Evolutionary conservation across 2,113 vertebrate genomes (phyloP).

Genomic region (Xiphophorus maculatus): DNA sequence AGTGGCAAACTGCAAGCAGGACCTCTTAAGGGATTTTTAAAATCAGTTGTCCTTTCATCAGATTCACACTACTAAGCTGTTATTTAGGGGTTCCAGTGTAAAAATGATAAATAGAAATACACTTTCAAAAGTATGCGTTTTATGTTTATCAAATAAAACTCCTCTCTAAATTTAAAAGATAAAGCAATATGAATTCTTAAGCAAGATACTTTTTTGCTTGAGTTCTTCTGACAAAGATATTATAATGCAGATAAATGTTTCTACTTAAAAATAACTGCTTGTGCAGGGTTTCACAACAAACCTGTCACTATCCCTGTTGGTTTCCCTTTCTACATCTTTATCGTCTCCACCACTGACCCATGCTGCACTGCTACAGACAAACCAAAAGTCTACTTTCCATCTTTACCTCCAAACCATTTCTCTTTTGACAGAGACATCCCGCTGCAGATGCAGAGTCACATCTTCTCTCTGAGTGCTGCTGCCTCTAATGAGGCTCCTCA

Average conservation of each 20-base stretch:
- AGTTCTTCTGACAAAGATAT: neutral
- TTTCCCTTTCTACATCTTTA: constrained; percentile 1
- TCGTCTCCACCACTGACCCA: constrained; percentile 15
- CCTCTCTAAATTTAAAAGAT: neutral
- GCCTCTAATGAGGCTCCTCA: constrained; percentile 71
- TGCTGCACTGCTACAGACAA: constrained; percentile 18
- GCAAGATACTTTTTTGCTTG: neutral
- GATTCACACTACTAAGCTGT: too few species aligned
- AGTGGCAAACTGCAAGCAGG: too few species aligned
- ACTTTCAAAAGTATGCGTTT: neutral
- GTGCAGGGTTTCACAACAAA: neutral
- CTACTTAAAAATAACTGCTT: too few species aligned
- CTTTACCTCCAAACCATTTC: constrained; percentile 41
- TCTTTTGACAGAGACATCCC: constrained; percentile 37
- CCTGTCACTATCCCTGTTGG: neutral
- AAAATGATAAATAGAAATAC: neutral
- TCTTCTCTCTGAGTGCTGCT: constrained; percentile 36
- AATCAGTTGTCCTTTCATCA: too few species aligned
- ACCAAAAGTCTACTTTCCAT: neutral
- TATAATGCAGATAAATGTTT: neutral
- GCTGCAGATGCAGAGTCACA: constrained; percentile 53
- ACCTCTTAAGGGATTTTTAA: too few species aligned
- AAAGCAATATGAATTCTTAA: neutral
- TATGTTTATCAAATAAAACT: neutral
- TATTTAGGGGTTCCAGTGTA: too few species aligned